Percentiles rank a stretch among this genome's conserved stretches.
These are phyloP conservation scores for Eucidaris tribuloides DNA, from an alignment of 35 echinoderm and acorn worm species.

Conservation along the genomic window DNA sequence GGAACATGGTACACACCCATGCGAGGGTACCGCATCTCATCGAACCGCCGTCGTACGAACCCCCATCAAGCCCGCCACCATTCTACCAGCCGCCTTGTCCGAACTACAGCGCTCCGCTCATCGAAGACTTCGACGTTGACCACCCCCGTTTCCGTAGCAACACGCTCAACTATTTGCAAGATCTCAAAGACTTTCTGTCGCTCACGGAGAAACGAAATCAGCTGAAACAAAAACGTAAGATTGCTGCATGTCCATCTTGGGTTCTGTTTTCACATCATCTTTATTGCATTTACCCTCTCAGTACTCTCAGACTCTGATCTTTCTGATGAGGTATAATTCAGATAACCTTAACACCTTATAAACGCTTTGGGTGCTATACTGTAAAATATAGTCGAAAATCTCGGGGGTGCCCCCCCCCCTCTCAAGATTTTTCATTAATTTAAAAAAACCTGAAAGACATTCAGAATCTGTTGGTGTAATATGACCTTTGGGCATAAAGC, in stretches of 20 bases:
- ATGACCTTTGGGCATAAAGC: too few relatives aligned
- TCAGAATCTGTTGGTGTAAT: too few relatives aligned
- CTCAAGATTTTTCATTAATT: too few relatives aligned
- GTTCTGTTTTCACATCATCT: background rate
- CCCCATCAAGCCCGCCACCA: constrained; percentile 24
- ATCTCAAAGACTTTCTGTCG: constrained; percentile 36
- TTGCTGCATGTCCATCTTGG: constrained; percentile 1
- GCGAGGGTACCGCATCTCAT: constrained; percentile 4
- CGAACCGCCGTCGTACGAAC: background rate
- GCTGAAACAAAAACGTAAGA: constrained; percentile 36
- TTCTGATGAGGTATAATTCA: too few relatives aligned
- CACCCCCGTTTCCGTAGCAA: constrained; percentile 29
- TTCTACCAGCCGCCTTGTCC: background rate
- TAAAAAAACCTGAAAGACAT: too few relatives aligned
- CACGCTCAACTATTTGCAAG: constrained; percentile 37
- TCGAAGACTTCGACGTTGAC: constrained; percentile 9
- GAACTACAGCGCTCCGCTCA: background rate
- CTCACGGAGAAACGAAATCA: constrained; percentile 32
- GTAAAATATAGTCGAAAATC: too few relatives aligned
- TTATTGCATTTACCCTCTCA: background rate
- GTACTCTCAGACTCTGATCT: too few relatives aligned
- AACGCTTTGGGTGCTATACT: too few relatives aligned
- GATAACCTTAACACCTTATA: too few relatives aligned
- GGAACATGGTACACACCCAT: constrained; percentile 19
- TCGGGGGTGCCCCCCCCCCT: too few relatives aligned